Evolutionary conservation across 1,140 invertebrate genomes (phyloP).

Genomic region (Pogonognathellus flavescens): DNA sequence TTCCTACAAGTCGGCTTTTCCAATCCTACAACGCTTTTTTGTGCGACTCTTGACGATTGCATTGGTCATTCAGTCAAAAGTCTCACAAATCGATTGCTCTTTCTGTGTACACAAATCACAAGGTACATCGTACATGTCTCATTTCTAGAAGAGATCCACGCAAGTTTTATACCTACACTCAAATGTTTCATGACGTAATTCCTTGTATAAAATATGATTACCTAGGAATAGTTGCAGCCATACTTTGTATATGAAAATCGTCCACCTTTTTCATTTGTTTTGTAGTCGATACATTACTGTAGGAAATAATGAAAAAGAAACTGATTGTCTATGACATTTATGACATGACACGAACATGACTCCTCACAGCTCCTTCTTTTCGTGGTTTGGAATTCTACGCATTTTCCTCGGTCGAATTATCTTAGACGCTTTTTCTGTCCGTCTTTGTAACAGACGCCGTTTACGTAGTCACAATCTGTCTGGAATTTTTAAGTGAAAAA

Average conservation of each 20-base stretch:
- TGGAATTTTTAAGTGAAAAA: too few species aligned
- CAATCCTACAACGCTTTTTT: not conserved
- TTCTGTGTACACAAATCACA: not conserved
- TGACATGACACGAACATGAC: constrained; percentile 8
- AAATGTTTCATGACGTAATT: too few species aligned
- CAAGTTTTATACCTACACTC: too few species aligned
- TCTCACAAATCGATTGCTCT: not conserved
- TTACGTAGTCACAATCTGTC: too few species aligned
- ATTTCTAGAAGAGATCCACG: too few species aligned
- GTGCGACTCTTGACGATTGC: not conserved
- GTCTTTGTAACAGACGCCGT: not conserved
- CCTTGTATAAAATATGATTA: too few species aligned
- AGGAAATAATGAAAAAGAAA: constrained; percentile 1
- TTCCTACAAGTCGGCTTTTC: not conserved
- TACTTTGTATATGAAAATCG: too few species aligned
- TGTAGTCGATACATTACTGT: not conserved
- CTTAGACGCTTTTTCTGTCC: not conserved
- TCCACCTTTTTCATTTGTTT: not conserved
- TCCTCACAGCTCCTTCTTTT: not conserved
- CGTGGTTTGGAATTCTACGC: not conserved
- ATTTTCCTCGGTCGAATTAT: not conserved
- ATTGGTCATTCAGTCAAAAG: not conserved
- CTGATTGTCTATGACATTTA: constrained; percentile 6
- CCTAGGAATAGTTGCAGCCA: too few species aligned
- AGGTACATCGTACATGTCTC: too few species aligned